Base-by-base conservation (phyloP, 1,140 invertebrate species). In the Maniola jurtina region DNA sequence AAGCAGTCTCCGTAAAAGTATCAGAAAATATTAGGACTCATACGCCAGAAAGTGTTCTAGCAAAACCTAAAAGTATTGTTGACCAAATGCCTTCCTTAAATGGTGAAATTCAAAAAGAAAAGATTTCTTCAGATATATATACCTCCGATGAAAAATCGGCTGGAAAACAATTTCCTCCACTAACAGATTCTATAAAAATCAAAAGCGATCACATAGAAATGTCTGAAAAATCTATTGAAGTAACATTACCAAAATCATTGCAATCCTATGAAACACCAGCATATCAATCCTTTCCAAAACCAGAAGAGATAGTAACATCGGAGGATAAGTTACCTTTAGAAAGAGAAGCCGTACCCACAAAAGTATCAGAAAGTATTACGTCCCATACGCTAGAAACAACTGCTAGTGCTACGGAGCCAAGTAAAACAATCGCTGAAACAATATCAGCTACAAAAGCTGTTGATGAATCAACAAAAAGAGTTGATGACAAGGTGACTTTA, bases 1-100 rank as follows among this genome's bases (percentile, higher is more conserved):
- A 69, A 61, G 50, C 56, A 6, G 36, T 64, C 13, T 64, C 67
- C 14, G 54, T 52, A 3, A 69, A 61, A 34, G 61, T 69, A 14
- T 64, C 67, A 11, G 67, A 69, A 48, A 50, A 15, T 54, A 50
- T 69, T 11, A 64, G 60, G 48, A 61, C 67, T 55, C 40, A 15
- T 15, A 57, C 14, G 16, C 16, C 13, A 34, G 52, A 52, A 16
- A 25, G 1, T 2, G 7, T 25, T 52, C 0, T 52, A 9, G 48
- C 34, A 55, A 33, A 55, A 35, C 7, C 34, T 55, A 11, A 13
- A n/a, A 55, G 25, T 52, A 25, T 33, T 25, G 11, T 52, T 52
- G 11, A 9, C 5, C 11, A 25, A 25, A 5, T 10, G n/a, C 7
- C 40, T 36, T 7, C 15, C 54, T 35, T 11, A 55, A 11, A 16